Conservation (phyloP, 1,140 invertebrate species). For the Dreissena polymorpha region DNA sequence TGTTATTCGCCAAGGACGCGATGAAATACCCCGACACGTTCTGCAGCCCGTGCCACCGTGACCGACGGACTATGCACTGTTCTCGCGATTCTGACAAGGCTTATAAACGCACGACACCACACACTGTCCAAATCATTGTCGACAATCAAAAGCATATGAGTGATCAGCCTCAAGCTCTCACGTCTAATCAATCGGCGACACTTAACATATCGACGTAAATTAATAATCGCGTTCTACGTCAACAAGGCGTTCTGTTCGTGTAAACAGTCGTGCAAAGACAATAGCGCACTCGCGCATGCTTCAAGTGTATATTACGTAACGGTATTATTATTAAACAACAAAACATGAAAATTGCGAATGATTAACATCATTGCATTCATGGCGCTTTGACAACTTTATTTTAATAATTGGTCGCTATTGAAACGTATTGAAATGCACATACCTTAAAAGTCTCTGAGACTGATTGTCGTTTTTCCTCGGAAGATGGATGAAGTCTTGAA, state of each 20-base stretch:
- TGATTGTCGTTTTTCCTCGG: constrained; percentile 6
- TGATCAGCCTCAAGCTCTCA: constrained; percentile 38
- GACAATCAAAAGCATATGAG: constrained; percentile 55
- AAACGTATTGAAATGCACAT: constrained; percentile 54
- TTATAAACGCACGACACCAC: constrained; percentile 40
- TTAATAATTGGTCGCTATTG: constrained; percentile 19
- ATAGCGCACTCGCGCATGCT: constrained; percentile 8
- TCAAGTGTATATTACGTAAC: constrained; percentile 11
- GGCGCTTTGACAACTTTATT: too few relatives aligned
- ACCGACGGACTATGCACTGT: too few relatives aligned
- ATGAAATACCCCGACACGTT: too few relatives aligned
- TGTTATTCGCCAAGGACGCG: constrained; percentile 20
- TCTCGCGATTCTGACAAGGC: constrained; percentile 34
- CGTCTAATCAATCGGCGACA: constrained; percentile 41
- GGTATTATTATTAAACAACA: constrained; percentile 36
- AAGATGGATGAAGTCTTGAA: constrained; percentile 50
- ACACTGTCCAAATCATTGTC: constrained; percentile 46
- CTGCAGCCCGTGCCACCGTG: too few relatives aligned
- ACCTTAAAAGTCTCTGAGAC: constrained; percentile 51
- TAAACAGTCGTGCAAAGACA: constrained; percentile 15
- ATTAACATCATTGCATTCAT: too few relatives aligned
- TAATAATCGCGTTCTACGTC: neutral
- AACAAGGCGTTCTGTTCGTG: too few relatives aligned
- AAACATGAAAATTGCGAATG: too few relatives aligned
- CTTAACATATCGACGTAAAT: constrained; percentile 30